Base-by-base conservation (phyloP, 2,113 vertebrate species). In the Anser cygnoides region DNA sequence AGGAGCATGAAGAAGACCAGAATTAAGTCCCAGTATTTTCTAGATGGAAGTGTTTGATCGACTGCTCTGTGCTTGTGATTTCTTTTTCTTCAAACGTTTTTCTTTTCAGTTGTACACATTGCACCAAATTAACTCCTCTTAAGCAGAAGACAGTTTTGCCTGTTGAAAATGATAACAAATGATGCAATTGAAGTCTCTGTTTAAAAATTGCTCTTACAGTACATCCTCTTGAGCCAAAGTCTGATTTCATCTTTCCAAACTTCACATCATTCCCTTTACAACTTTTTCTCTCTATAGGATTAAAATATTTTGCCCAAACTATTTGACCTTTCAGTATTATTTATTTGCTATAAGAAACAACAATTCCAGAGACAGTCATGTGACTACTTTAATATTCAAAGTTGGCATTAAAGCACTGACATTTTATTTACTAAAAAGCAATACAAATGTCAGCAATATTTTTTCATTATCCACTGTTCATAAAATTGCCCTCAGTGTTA, bases 21-120 rank as follows among this genome's bases (percentile, higher is more conserved):
- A 97, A 96, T 96, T 96, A 96, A 94, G 67, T 73, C 33, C 86
- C 77, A 89, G 58, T 89, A 87, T 95, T 97, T 97, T 97, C 90
- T 87, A 79, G 87, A 94, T 76, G 57, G 70, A 91, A 93, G 33
- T 65, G 77, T 89, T 87, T 95, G 77, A 93, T 62, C 89, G n/a
- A 83, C 77, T 89, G 84, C 74, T 92, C 57, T 86, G 62, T 90
- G 87, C 84, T 83, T 15, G 9, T 65, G n/a, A 28, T 46, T 52
- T 78, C 29, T 67, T 74, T 81, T 71, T 41, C 44, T 84, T 87
- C 37, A 54, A 72, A 73, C 63, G 18, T 83, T 91, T 83, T 94
- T 79, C 63, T 89, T 92, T 83, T 87, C 71, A 66, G 26, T 90
- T 80, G 81, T 84, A 79, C 46, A 80, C 54, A 52, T 73, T 39